phyloP scores from a whole-genome alignment of 2,113 vertebrate genomes.

The Caloenas nicobarica region DNA sequence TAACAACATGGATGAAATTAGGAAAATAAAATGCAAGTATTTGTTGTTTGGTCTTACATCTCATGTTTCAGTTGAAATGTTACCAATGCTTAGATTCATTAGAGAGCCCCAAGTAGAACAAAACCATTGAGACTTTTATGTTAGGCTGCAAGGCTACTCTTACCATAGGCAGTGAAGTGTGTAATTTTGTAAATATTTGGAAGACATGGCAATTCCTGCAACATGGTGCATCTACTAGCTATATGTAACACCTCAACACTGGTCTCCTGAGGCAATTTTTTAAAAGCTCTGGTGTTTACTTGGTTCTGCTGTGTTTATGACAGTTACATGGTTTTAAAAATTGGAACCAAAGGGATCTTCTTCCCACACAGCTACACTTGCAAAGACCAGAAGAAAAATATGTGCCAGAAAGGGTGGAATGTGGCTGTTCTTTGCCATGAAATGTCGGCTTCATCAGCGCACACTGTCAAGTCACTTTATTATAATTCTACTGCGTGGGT shows the following conservation, averaged over 20 bases:
- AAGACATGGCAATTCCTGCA: background rate
- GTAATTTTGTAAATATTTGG: background rate
- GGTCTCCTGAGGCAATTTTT: background rate
- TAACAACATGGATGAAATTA: background rate
- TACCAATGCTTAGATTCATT: background rate
- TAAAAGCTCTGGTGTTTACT: background rate
- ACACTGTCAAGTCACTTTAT: background rate
- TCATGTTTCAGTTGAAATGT: background rate
- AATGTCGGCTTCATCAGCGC: background rate
- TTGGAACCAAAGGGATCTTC: background rate
- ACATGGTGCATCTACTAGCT: background rate
- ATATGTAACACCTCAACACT: background rate
- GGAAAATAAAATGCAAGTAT: background rate
- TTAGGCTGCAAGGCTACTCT: background rate
- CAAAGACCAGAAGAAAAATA: background rate
- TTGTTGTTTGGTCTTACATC: background rate
- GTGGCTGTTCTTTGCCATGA: background rate
- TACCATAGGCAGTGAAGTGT: background rate
- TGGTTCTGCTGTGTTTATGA: background rate
- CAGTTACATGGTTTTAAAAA: background rate
- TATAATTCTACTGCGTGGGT: background rate
- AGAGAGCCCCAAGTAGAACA: background rate
- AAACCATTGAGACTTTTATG: background rate
- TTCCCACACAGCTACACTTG: background rate
- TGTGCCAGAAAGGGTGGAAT: background rate